Base-by-base conservation (phyloP, 1,140 invertebrate genomes). In the Papilio dardanus region DNA sequence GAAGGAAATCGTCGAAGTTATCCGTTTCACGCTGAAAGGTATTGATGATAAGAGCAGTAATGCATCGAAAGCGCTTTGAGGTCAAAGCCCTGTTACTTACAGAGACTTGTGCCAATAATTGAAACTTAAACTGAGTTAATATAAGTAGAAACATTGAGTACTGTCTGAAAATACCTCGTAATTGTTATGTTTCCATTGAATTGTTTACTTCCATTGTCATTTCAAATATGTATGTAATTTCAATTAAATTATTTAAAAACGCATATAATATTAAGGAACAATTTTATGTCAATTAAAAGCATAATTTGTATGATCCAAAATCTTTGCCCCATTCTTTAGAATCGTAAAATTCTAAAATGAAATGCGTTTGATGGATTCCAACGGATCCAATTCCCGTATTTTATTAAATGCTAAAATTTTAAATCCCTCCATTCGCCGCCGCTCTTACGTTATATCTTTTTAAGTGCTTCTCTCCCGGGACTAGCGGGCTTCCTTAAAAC, bases 351-450 rank as follows among this genome's bases (percentile, higher is more conserved):
- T 62, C 12, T 14, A 30, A 62, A 62, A 62, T 62, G 50, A 12
- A 28, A 58, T 58, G 54, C 54, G 24, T 62, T 62, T 21, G 54
- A 62, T 62, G 54, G 24, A 62, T 62, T 62, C 24, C 12, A 62
- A 16, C 12, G 24, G 19, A 3, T 12, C 3, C 21, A 21, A 62
- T 62, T 62, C 54, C 54, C 3, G 24, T 58, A 12, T 62, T 62
- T 62, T 62, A 62, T 62, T 28, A 28, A 62, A 62, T 30, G 54
- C 54, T 62, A 62, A 30, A 62, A 62, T 28, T 62, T 62, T 8
- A 28, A 62, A 62, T 58, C 21, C 10, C 24, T 19, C 54, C 24
- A 62, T 54, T 54, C 21, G 50, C 10, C 4, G 42, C 4, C 10
- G 50, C 10, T 54, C 16, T 54, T 54, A 54, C 50, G 24, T 62